Conservation (phyloP, 2,888 invertebrate genomes). For the Drosophila neotestacea region DNA sequence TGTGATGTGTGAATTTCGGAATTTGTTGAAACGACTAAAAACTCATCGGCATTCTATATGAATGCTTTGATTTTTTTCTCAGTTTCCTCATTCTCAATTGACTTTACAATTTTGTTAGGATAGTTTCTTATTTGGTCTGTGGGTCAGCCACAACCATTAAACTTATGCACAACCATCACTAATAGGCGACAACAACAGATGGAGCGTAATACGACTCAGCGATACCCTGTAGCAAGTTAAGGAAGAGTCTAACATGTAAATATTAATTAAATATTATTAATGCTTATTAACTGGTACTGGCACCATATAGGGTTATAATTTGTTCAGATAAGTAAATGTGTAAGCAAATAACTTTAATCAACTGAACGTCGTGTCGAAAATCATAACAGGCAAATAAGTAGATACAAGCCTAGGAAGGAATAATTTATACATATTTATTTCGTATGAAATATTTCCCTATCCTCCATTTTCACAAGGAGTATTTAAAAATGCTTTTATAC, state of each 20-base stretch:
- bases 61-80: not conserved
- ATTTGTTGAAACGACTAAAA: slow-evolving; percentile 24
- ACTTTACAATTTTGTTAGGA: not conserved
- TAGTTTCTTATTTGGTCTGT: not conserved
- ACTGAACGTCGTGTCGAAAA: too few relatives aligned
- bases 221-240: slow-evolving; percentile 15
- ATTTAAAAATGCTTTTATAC: too few relatives aligned
- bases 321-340: too few relatives aligned
- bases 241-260: not conserved
- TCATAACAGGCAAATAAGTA: too few relatives aligned
- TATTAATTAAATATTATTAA: not conserved
- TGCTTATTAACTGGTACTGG: too few relatives aligned
- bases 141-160: not conserved
- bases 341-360: too few relatives aligned
- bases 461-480: too few relatives aligned
- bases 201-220: not conserved
- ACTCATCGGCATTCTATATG: not conserved
- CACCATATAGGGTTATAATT: too few relatives aligned
- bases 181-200: not conserved
- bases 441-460: too few relatives aligned
- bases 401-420: too few relatives aligned
- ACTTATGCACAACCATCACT: slow-evolving; percentile 10
- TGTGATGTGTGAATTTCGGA: slow-evolving; percentile 42
- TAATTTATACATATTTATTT: too few relatives aligned
- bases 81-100: not conserved